phyloP scores from a whole-genome alignment of 2,797 vertebrate genomes.

The Gouania willdenowi region DNA sequence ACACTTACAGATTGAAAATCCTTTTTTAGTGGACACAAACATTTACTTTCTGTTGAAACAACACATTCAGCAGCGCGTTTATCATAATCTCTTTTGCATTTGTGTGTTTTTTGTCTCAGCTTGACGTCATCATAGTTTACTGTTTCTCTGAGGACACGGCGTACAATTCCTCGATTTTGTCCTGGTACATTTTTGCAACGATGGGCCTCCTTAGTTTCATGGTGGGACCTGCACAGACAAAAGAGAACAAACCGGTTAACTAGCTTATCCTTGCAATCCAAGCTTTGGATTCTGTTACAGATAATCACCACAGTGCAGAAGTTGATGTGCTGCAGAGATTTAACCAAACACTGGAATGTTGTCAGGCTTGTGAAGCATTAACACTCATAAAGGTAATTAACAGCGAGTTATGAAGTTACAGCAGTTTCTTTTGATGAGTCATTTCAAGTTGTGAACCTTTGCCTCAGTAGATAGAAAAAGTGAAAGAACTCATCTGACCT shows the following conservation, averaged over 20 bases:
- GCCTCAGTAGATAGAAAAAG: too few species aligned
- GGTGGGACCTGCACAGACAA: slow-evolving; percentile 70
- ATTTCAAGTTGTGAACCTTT: too few species aligned
- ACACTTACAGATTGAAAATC: too few species aligned
- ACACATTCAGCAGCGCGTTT: not conserved
- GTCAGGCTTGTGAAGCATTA: not conserved
- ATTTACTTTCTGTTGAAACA: slow-evolving; percentile 7
- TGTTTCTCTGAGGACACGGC: slow-evolving; percentile 16
- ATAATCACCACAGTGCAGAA: too few species aligned
- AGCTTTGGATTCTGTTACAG: not conserved
- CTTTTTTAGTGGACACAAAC: too few species aligned
- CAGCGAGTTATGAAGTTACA: not conserved
- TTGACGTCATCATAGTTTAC: slow-evolving; percentile 1
- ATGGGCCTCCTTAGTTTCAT: slow-evolving; percentile 78
- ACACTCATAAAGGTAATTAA: not conserved
- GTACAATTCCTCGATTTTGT: slow-evolving; percentile 72
- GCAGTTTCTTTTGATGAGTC: too few species aligned
- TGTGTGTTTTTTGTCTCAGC: not conserved
- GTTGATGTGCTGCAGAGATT: not conserved
- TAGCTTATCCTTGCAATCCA: not conserved
- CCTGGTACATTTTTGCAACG: slow-evolving; percentile 76
- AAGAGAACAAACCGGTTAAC: not conserved
- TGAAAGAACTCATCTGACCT: slow-evolving; percentile 55
- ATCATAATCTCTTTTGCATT: slow-evolving; percentile 1
- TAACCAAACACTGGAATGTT: not conserved